A percentile compares a stretch with the other conserved stretches of the same genome.
phyloP scores from a whole-genome alignment of 2,797 vertebrate genomes.

The Sebastes nivosus region DNA sequence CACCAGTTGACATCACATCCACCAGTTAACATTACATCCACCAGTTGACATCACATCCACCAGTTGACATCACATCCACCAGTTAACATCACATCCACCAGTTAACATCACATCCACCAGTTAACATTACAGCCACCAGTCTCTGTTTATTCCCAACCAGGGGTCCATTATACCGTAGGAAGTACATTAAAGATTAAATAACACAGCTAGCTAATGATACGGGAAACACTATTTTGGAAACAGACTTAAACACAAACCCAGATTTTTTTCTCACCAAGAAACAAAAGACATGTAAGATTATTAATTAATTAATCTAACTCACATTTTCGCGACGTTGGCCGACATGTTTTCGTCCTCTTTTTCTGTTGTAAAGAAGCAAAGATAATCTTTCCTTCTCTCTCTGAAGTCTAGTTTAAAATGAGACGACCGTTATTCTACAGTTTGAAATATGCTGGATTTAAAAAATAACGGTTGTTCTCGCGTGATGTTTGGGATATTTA shows the following conservation, averaged over 20 bases:
- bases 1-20: fast-evolving
- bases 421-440: background rate
- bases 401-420: background rate
- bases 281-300: background rate
- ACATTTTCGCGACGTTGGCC: slow-evolving; percentile 28
- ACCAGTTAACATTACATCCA: fast-evolving
- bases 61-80: fast-evolving
- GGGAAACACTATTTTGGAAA: no score
- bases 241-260: no score
- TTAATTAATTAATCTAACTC: background rate
- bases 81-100: no score
- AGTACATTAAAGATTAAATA: no score
- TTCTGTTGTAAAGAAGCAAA: background rate
- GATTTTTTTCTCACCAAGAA: no score
- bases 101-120: fast-evolving
- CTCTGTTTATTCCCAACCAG: no score
- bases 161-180: no score
- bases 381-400: fast-evolving
- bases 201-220: no score
- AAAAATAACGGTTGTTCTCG: background rate
- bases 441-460: background rate
- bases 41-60: fast-evolving
- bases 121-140: no score
- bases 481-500: background rate
- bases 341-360: background rate